Conservation (phyloP, 2,888 invertebrate species). For the Perithous albicinctus region DNA sequence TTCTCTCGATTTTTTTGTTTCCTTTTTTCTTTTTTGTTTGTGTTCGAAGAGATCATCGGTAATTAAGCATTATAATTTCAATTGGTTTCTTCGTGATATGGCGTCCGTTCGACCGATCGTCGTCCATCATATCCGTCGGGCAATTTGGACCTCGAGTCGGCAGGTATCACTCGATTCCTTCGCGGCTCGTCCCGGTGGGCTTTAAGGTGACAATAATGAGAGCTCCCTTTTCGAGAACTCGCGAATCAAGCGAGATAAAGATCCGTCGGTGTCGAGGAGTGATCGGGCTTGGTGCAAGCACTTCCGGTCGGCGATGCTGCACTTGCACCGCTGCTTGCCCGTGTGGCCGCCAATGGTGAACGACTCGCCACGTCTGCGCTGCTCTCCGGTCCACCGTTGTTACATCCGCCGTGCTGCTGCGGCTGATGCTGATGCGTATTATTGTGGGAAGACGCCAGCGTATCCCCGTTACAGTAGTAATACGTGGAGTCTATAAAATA, state of each 20-base stretch:
- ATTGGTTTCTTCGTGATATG: conserved; percentile 80
- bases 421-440: conserved; percentile 78
- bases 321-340: conserved; percentile 89
- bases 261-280: conserved; percentile 82
- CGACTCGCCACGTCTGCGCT: conserved; percentile 87
- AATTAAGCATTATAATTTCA: conserved; percentile 78
- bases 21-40: not conserved
- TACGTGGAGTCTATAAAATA: conserved; percentile 87
- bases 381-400: conserved; percentile 80
- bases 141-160: conserved; percentile 10
- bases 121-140: conserved; percentile 55
- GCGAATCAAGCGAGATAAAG: conserved; percentile 81
- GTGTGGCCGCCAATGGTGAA: conserved; percentile 89
- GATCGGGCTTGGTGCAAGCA: conserved; percentile 89
- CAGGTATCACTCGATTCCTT: not conserved
- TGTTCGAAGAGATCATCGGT: conserved; percentile 78
- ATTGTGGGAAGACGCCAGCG: conserved; percentile 84
- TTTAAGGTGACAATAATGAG: conserved; percentile 13
- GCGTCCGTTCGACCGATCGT: conserved; percentile 76
- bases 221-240: conserved; percentile 6
- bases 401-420: conserved; percentile 79
- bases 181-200: conserved; percentile 15
- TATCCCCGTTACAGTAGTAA: conserved; percentile 87
- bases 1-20: conserved; percentile 1
- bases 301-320: conserved; percentile 91